Evolutionary conservation across 2,113 vertebrate species (phyloP), one percentile per base, ranked within the genome.

Genomic region (Panurus biarmicus): DNA sequence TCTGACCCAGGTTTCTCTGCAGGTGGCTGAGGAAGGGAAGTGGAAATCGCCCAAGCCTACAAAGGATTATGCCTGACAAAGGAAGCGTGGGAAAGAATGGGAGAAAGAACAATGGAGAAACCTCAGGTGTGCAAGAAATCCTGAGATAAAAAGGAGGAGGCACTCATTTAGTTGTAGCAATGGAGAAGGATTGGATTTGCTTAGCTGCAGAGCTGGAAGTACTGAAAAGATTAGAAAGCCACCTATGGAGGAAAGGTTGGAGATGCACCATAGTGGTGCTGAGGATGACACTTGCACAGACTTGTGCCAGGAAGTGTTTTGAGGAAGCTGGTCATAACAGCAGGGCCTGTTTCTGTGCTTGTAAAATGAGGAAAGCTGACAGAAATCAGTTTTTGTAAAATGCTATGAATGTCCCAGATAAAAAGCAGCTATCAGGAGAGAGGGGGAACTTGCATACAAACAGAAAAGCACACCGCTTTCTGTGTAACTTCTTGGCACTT

Each of bases 11-110:
- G 86, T 72, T 72, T 83, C 56, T 78, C 53, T 56, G 83, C 88
- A 95, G 86, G 69, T 80, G 92, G 76, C 44, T 67, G 57, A 83
- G 48, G 73, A 93, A 90, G 79, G 85, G 73, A 90, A 84, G 66
- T 95, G 90, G 83, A 92, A 94, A 81, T 77, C 60, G 62, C 75
- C 38, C 24, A 44, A 42, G 60, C 25, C 45, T 73, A 60, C 35
- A 40, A 90, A 90, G 67, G 56, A 42, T 72, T 91, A 29, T 79
- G 75, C 23, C 14, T 66, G 75, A 90, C 71, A 94, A 93, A 92
- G 73, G 86, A 73, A 88, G 51, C 53, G 48, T 48, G 44, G 57
- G 22, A 88, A 93, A 90, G 76, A 96, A 94, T 66, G 61, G 75
- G 48, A 65, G 47, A 90, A 76, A 65, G 47, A 91, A 91, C 75